A percentile compares a stretch with the other conserved stretches of the same genome.
Evolutionary conservation across 2,888 invertebrate species (phyloP).

Genomic region (Drosophila sordidapex): DNA sequence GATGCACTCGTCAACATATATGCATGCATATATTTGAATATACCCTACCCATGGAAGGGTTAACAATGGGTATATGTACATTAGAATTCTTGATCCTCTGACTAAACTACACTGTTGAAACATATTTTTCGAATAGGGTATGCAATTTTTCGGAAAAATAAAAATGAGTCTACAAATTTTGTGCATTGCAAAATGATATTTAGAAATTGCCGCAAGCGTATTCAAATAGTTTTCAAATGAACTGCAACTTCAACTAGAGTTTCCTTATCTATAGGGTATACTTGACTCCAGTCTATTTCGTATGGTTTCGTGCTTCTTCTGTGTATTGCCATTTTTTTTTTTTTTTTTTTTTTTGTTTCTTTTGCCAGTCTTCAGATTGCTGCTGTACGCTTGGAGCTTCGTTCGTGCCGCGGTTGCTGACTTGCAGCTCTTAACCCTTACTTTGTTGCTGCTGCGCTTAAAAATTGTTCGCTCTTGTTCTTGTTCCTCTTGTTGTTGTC

Average conservation of each 20-base stretch:
- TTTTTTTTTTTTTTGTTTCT: slow-evolving; percentile 17
- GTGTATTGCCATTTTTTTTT: slow-evolving; percentile 33
- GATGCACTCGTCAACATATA: background rate
- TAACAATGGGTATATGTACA: background rate
- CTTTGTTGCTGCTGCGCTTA: slow-evolving; percentile 57
- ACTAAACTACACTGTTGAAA: background rate
- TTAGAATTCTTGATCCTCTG: background rate
- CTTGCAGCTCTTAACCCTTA: slow-evolving; percentile 49
- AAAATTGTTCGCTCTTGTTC: slow-evolving; percentile 9
- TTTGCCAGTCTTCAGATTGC: slow-evolving; percentile 49
- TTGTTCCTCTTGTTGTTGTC: background rate
- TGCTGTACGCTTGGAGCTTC: slow-evolving; percentile 43
- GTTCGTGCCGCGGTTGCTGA: slow-evolving; percentile 28
- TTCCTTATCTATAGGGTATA: slow-evolving; percentile 12
- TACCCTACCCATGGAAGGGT: background rate
- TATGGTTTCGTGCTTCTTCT: slow-evolving; percentile 13
- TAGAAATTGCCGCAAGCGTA: too few species aligned
- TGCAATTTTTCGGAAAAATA: background rate
- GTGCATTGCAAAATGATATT: too few species aligned
- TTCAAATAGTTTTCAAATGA: background rate
- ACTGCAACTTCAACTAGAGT: background rate
- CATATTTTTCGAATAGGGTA: background rate
- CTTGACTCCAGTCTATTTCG: slow-evolving; percentile 6
- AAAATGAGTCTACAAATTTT: background rate
- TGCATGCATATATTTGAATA: slow-evolving; percentile 3